A percentile compares a stretch with the other conserved stretches of the same genome.
Conservation (phyloP, 2,113 vertebrate species). For the Scomber colias region DNA sequence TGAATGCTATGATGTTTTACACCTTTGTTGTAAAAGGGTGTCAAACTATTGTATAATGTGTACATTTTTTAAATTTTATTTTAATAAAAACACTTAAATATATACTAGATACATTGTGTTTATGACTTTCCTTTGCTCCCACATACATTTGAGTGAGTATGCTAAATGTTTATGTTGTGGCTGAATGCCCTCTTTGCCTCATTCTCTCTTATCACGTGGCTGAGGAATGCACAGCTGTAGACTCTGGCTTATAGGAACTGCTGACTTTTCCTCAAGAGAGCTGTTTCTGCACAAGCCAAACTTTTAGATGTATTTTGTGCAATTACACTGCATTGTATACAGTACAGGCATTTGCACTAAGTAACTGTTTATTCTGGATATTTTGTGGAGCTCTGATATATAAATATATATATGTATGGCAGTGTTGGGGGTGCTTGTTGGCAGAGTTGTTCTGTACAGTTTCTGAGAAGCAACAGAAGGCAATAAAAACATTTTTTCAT, state of each 20-base stretch:
- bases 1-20: conserved; percentile 1
- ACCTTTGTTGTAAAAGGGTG: conserved; percentile 41
- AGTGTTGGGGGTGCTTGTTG: background rate
- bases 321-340: background rate
- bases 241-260: conserved; percentile 16
- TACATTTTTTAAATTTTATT: conserved; percentile 14
- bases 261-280: conserved; percentile 11
- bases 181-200: conserved; percentile 2
- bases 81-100: conserved; percentile 38
- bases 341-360: background rate
- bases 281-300: background rate
- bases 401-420: background rate
- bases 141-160: background rate
- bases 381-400: background rate
- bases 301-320: background rate
- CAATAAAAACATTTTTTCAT: background rate
- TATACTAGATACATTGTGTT: background rate
- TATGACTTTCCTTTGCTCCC: background rate
- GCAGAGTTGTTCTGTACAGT: background rate
- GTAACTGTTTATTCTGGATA: background rate
- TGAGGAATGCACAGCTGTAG: conserved; percentile 43
- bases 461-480: background rate
- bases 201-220: conserved; percentile 26
- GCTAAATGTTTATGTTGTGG: background rate
- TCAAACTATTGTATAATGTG: background rate